Percentiles rank a stretch among this genome's conserved stretches.
These are phyloP conservation scores for Cygnus buccinator DNA, from an alignment of 2,113 vertebrate species.

Conservation along the genomic window DNA sequence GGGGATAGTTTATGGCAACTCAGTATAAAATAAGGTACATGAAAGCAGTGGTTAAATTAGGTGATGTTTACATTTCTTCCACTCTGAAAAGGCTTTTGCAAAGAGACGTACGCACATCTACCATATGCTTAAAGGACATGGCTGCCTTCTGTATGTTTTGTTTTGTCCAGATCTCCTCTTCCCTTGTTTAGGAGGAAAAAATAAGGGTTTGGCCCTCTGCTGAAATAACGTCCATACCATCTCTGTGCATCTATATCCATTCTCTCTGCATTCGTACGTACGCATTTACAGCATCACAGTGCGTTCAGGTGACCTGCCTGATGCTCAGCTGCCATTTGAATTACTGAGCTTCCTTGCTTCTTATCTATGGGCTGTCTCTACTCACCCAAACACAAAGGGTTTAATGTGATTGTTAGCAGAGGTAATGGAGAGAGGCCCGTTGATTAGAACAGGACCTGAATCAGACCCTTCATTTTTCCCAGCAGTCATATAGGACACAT, in stretches of 20 bases:
- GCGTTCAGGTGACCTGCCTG: slow-evolving; percentile 44
- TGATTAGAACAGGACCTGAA: slow-evolving; percentile 46
- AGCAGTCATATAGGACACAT: slow-evolving; percentile 55
- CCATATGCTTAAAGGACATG: neutral
- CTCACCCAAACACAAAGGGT: slow-evolving; percentile 24
- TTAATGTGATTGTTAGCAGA: slow-evolving; percentile 34
- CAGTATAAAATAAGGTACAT: neutral
- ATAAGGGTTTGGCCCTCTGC: neutral
- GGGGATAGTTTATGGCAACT: slow-evolving; percentile 7
- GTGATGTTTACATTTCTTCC: neutral
- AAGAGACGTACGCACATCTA: neutral
- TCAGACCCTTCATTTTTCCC: slow-evolving; percentile 49
- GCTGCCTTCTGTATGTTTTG: neutral
- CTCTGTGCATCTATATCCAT: neutral
- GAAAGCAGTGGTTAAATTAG: slow-evolving; percentile 2
- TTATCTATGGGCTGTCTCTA: slow-evolving; percentile 59
- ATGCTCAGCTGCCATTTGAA: slow-evolving; percentile 54
- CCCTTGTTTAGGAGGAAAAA: neutral
- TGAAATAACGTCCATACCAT: neutral
- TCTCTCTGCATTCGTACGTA: neutral
- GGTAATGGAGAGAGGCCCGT: neutral
- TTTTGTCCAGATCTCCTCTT: neutral
- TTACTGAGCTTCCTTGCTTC: slow-evolving; percentile 51
- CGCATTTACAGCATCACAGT: neutral
- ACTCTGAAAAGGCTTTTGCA: neutral